Conservation (phyloP, 2,888 invertebrate genomes). For the Apoda limacodes region DNA sequence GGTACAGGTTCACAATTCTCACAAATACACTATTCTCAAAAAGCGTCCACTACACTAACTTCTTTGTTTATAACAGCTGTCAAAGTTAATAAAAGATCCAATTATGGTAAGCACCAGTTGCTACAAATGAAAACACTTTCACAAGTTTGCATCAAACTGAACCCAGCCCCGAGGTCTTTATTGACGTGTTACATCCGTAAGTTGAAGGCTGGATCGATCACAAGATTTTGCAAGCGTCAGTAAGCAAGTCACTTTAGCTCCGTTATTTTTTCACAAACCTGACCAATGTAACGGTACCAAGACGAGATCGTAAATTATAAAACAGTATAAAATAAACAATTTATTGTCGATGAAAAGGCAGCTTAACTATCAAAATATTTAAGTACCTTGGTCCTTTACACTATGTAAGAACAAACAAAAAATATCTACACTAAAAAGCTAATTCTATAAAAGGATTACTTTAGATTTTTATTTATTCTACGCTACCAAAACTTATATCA, state of each 20-base stretch:
- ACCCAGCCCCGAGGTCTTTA: slow-evolving; percentile 60
- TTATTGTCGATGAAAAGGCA: slow-evolving; percentile 35
- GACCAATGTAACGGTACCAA: slow-evolving; percentile 47
- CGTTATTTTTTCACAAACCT: too few relatives aligned
- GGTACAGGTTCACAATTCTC: slow-evolving; percentile 23
- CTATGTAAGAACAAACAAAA: slow-evolving; percentile 68
- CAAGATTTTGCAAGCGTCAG: too few relatives aligned
- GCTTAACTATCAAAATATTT: slow-evolving; percentile 58
- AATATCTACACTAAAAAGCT: slow-evolving; percentile 51
- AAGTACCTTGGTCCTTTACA: slow-evolving; percentile 85
- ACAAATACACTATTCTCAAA: too few relatives aligned
- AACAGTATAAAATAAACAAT: slow-evolving; percentile 63
- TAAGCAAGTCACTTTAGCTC: too few relatives aligned
- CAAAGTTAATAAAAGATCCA: too few relatives aligned
- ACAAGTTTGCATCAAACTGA: slow-evolving; percentile 46
- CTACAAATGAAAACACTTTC: slow-evolving; percentile 45
- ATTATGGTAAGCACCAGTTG: slow-evolving; percentile 25
- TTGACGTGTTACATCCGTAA: slow-evolving; percentile 69
- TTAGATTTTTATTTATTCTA: slow-evolving; percentile 63
- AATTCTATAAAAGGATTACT: slow-evolving; percentile 58
- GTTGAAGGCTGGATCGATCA: slow-evolving; percentile 56
- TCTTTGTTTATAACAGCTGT: too few relatives aligned
- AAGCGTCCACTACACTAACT: slow-evolving; percentile 22
- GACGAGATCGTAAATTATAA: slow-evolving; percentile 38
- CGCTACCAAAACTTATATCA: slow-evolving; percentile 73